Conservation (phyloP, 2,113 vertebrate genomes). For the Lampris megalopsis region DNA sequence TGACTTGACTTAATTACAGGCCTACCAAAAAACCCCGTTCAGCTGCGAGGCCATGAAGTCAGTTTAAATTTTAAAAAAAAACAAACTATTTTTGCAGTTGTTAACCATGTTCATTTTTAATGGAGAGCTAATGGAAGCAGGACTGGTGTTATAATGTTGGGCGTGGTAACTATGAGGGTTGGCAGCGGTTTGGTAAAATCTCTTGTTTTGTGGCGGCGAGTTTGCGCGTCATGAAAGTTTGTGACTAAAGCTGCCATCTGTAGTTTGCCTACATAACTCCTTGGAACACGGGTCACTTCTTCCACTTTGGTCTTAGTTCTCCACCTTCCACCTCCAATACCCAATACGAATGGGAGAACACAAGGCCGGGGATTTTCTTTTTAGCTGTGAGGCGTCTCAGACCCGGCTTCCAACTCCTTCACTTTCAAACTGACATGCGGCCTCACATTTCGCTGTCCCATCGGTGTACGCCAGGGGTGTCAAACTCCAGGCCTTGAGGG, state of each 20-base stretch:
- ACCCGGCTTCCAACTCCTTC: no score
- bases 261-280: slow-evolving; percentile 28
- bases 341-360: no score
- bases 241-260: slow-evolving; percentile 22
- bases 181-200: slow-evolving; percentile 22
- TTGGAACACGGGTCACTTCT: slow-evolving; percentile 13
- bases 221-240: slow-evolving; percentile 58
- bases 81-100: slow-evolving; percentile 35
- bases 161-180: slow-evolving; percentile 6
- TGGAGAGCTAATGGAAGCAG: slow-evolving; percentile 33
- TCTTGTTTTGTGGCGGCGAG: slow-evolving; percentile 44
- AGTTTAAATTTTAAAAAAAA: slow-evolving; percentile 50
- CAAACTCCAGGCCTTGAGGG: no score
- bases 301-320: slow-evolving; percentile 17
- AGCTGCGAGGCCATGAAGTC: no score
- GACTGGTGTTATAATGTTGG: slow-evolving; percentile 40
- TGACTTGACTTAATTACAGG: no score
- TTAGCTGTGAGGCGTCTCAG: no score
- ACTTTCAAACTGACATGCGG: no score
- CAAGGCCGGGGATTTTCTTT: slow-evolving; percentile 1
- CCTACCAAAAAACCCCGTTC: no score
- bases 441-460: no score
- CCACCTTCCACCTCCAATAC: slow-evolving; percentile 8
- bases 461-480: no score
- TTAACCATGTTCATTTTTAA: slow-evolving; percentile 22